Base-by-base conservation (phyloP, 35 echinoderm and acorn worm genomes). In the Apostichopus parvimensis region DNA sequence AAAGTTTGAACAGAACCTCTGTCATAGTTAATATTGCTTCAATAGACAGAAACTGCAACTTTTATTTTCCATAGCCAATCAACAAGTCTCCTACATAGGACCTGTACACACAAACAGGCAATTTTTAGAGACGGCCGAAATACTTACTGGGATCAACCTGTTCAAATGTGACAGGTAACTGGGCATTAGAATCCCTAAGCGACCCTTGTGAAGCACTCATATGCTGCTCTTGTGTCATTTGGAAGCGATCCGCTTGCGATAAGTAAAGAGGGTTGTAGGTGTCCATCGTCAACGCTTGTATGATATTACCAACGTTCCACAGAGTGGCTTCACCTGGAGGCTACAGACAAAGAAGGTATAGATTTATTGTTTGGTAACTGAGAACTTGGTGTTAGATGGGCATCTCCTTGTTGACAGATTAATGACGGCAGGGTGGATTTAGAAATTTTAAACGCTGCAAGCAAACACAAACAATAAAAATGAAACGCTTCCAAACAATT, bases 221-320 rank as follows among this genome's bases (percentile, higher is more conserved):
- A 11, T 11, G 6, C 53, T 10, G 79, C 17, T 55, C 4, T 82
- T 54, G 45, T 45, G 34, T 45, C 34, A 45, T 45, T 14, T 13
- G 18, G 75, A 87, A 93, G 26, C 82, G 78, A 9, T 23, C n/a
- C 13, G 45, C 86, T 73, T 97, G 78, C 24, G 62, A 77, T 5
- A 98, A 92, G 85, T 98, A 98, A 21, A 94, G 76, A 1, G 96
- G 94, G 24, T 94, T 56, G 60, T 95, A 98, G 24, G 96, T 95
- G 91, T 98, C 96, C 90, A 94, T 94, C 6, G 94, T 98, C 79
- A 98, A 81, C 4, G 93, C 90, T 18, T 95, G 83, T 13, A 98
- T 92, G 18, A 98, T 79, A 17, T 95, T 92, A 12, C 96, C 96
- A 9, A 98, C 96, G 25, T 98, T 90, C 5, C 77, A 82, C 6